Evolutionary conservation across 2,888 invertebrate genomes (phyloP), one percentile per base, ranked within the genome.

Genomic region (Epistrophe eligans): DNA sequence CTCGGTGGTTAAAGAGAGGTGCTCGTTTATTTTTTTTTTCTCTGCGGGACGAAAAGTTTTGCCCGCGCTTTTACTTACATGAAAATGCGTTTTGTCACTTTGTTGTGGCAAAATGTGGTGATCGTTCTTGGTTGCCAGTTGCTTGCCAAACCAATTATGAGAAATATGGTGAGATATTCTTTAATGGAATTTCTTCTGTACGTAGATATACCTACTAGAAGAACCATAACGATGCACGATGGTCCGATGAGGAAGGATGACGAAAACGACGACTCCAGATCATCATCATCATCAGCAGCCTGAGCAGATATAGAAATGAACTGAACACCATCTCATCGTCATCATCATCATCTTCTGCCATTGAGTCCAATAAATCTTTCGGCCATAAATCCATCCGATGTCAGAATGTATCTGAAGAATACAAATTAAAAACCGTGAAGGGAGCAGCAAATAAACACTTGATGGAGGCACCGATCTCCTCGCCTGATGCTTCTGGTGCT

Each of bases 341-440:
- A 72, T 60, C 77, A 72, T 82, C 73, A 82, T 79, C 83, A 79
- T 87, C 87, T 79, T 87, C 87, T 87, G 83, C 87, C 87, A 87
- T 79, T 87, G 76, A 83, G 83, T 83, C 87, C 82, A 87, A 87
- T 87, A 87, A 87, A 87, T 87, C 87, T 87, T 83, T 87, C 76
- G 87, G 83, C 83, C 74, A 87, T 87, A 87, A 87, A 87, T 87
- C 87, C 87, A 87, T 87, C 87, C 72, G 67, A 79, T 83, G 87
- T 87, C 87, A 87, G 83, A 87, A 87, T 79, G 71, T 87, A 87
- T 87, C 87, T 83, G 79, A 83, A 76, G 87, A 87, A 87, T 83
- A 87, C 83, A 87, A 87, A 87, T 87, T 82, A 83, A 87, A 87
- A 87, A 84, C 43, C 72, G 79, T 48, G 71, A 79, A 79, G 67